Conservation (phyloP, 2,888 invertebrate species). For the Sturmia bella region DNA sequence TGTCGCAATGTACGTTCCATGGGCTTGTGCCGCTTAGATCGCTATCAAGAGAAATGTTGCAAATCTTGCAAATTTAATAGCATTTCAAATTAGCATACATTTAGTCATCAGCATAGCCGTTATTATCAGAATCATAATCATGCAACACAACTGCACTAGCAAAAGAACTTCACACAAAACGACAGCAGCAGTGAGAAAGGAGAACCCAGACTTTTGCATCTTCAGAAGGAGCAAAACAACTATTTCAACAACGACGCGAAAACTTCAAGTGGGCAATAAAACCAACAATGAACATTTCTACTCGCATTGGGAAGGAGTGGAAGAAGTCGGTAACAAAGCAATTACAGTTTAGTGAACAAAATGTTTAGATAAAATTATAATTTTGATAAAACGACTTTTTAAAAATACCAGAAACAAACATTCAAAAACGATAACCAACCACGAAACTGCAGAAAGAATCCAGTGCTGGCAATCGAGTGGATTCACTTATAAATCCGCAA, state of each 20-base stretch:
- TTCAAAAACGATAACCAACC: slow-evolving; percentile 61
- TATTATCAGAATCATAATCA: slow-evolving; percentile 18
- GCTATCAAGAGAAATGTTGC: slow-evolving; percentile 94
- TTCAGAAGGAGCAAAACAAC: slow-evolving; percentile 19
- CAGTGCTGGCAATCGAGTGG: background rate
- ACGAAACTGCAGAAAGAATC: slow-evolving; percentile 58
- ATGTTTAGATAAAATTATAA: slow-evolving; percentile 63
- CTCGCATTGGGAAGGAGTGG: background rate
- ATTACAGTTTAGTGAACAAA: slow-evolving; percentile 66
- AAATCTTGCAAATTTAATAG: slow-evolving; percentile 85
- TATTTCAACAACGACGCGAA: slow-evolving; percentile 20
- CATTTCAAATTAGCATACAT: slow-evolving; percentile 66
- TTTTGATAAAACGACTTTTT: slow-evolving; percentile 68
- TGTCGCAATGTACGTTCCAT: slow-evolving; percentile 93
- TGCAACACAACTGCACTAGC: slow-evolving; percentile 15
- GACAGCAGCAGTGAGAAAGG: background rate
- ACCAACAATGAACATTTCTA: slow-evolving; percentile 2
- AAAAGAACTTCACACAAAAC: slow-evolving; percentile 24
- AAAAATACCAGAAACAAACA: slow-evolving; percentile 47
- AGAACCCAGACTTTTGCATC: slow-evolving; percentile 1
- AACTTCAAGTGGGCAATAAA: slow-evolving; percentile 19
- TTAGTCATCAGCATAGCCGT: slow-evolving; percentile 37
- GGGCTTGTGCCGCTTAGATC: slow-evolving; percentile 92
- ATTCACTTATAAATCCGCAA: too few species aligned
- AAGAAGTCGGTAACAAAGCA: slow-evolving; percentile 54